A percentile compares a stretch with the other conserved stretches of the same genome.
Evolutionary conservation across 2,888 invertebrate species (phyloP).

Genomic region (Leptinotarsa peninsularis): DNA sequence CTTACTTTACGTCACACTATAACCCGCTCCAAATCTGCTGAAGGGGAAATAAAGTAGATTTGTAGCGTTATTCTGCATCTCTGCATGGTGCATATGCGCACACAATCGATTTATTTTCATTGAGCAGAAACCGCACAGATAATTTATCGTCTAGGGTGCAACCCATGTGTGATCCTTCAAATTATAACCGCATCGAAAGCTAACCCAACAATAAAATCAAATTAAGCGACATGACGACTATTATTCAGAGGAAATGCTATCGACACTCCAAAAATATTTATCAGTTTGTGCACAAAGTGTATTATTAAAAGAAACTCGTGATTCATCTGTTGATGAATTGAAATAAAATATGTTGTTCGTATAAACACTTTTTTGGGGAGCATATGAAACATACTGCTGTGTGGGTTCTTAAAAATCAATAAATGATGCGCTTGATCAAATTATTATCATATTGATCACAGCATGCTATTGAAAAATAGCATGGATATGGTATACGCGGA

Average conservation of each 20-base stretch:
- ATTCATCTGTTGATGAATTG: not conserved
- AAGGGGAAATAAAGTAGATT: too few relatives aligned
- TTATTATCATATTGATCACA: too few relatives aligned
- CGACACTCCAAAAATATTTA: not conserved
- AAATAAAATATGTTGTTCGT: not conserved
- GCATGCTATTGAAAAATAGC: too few relatives aligned
- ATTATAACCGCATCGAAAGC: constrained; percentile 11
- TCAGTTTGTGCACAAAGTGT: not conserved
- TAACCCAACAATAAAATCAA: constrained; percentile 9
- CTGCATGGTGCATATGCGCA: not conserved
- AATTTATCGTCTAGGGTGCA: constrained; percentile 3
- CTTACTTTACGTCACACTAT: too few relatives aligned
- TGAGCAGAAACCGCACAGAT: constrained; percentile 1
- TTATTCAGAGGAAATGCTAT: constrained; percentile 3
- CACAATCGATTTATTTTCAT: not conserved
- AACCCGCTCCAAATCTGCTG: too few relatives aligned
- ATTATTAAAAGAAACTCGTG: not conserved
- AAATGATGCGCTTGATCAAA: too few relatives aligned
- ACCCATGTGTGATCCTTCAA: not conserved
- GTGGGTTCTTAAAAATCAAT: too few relatives aligned
- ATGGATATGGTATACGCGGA: too few relatives aligned
- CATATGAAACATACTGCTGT: too few relatives aligned
- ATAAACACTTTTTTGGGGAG: too few relatives aligned
- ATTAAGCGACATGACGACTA: not conserved
- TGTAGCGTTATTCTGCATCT: not conserved